Base-by-base conservation (phyloP, 2,797 vertebrate genomes). In the Manis javanica region DNA sequence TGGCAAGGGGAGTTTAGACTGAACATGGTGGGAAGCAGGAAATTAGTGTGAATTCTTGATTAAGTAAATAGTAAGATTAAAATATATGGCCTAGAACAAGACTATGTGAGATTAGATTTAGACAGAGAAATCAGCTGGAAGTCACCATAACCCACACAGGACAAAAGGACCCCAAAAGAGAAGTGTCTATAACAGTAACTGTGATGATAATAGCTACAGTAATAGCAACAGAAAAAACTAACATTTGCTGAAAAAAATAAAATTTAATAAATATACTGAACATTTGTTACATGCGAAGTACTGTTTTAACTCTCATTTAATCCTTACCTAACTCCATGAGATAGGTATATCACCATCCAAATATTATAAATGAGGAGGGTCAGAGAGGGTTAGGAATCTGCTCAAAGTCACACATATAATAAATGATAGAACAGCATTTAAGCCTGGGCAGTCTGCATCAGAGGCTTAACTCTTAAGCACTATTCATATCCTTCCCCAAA, bases 141-240 rank as follows among this genome's bases (percentile, higher is more conserved):
- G 31, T 64, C 42, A 79, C 16, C 68, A 71, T 46, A 83, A 78
- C 64, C 39, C 31, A n/a, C 14, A 18, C 14, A 61, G 37, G 77
- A 77, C 64, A 90, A 90, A 89, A 84, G 21, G 7, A n/a, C 23
- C 89, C 78, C 34, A 66, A 83, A 92, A 39, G 49, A 61, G 37
- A 90, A 85, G 57, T n/a, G 59, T 49, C 51, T 87, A 61, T 34
- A 31, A 59, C 12, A 37, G 66, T 55, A 74, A 92, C 1, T 81
- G 37, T 9, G 42, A 82, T 18, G 5, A 55, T 51, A 59, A 85
- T 0, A 92, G 72, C 82, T 78, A 86, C 0, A 64, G 49, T 5
- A 77, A 55, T 51, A 92, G 34, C 57, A 90, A 86, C 23, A 93
- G 53, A 95, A 93, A 59, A 66, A 81, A 94, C 34, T 31, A 95